Conservation (phyloP, 2,113 vertebrate species). For the Callospermophilus lateralis region DNA sequence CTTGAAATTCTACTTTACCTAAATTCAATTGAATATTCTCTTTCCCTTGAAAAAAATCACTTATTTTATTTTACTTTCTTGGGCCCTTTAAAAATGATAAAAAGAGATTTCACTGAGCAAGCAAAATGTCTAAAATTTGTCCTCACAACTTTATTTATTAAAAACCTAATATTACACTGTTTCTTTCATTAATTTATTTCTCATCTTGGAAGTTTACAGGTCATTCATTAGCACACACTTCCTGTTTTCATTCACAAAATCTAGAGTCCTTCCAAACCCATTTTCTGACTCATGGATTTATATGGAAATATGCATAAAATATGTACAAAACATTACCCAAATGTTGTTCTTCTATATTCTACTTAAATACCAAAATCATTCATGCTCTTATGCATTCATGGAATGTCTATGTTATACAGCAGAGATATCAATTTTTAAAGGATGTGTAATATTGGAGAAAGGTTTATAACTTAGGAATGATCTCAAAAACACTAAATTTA, state of each 20-base stretch:
- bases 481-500: not conserved
- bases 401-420: not conserved
- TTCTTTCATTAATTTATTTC: not conserved
- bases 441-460: not conserved
- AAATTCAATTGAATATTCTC: not conserved
- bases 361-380: not conserved
- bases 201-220: not conserved
- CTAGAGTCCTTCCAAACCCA: not conserved
- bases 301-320: not conserved
- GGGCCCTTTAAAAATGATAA: not conserved
- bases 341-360: not conserved
- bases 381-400: not conserved
- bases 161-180: not conserved
- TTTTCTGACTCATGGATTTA: not conserved
- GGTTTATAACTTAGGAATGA: not conserved
- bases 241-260: not conserved
- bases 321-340: not conserved
- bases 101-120: not conserved
- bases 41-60: not conserved
- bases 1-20: not conserved
- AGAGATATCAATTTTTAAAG: not conserved
- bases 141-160: not conserved
- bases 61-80: not conserved
- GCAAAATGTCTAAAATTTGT: not conserved
- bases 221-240: not conserved